Percentiles rank a stretch among this genome's conserved stretches.
Conservation (phyloP, 2,113 vertebrate genomes). For the Mesitornis unicolor region DNA sequence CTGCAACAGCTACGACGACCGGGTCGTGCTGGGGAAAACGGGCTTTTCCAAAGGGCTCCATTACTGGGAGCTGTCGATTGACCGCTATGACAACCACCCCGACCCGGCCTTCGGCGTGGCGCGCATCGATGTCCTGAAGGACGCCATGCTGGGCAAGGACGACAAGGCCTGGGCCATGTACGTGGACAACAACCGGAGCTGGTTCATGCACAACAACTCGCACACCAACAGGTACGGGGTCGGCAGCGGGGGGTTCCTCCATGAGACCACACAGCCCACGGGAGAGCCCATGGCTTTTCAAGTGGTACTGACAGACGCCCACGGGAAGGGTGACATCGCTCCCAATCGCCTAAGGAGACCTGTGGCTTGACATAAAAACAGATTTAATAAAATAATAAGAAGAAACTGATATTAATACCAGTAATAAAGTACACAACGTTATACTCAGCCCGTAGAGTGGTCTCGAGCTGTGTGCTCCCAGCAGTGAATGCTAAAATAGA, state of each 20-base stretch:
- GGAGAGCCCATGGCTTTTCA: neutral
- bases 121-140: conserved; percentile 89
- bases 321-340: accelerated
- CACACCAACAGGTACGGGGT: conserved; percentile 93
- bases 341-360: too few relatives aligned
- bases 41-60: conserved; percentile 95
- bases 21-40: conserved; percentile 91
- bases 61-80: conserved; percentile 95
- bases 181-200: conserved; percentile 98
- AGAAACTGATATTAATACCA: too few relatives aligned
- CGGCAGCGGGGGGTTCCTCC: neutral
- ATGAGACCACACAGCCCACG: neutral
- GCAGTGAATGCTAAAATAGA: too few relatives aligned
- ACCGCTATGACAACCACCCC: conserved; percentile 97
- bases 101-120: conserved; percentile 96
- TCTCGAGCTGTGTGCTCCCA: too few relatives aligned
- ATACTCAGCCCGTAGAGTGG: too few relatives aligned
- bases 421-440: too few relatives aligned
- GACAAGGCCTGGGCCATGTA: conserved; percentile 99
- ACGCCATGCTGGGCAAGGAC: conserved; percentile 98
- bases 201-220: conserved; percentile 99
- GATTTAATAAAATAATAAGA: too few relatives aligned
- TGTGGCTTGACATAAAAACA: too few relatives aligned
- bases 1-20: conserved; percentile 97
- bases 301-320: neutral